A percentile compares a stretch with the other conserved stretches of the same genome.
phyloP scores from a whole-genome alignment of 2,888 invertebrate genomes.

The Spisula solida region DNA sequence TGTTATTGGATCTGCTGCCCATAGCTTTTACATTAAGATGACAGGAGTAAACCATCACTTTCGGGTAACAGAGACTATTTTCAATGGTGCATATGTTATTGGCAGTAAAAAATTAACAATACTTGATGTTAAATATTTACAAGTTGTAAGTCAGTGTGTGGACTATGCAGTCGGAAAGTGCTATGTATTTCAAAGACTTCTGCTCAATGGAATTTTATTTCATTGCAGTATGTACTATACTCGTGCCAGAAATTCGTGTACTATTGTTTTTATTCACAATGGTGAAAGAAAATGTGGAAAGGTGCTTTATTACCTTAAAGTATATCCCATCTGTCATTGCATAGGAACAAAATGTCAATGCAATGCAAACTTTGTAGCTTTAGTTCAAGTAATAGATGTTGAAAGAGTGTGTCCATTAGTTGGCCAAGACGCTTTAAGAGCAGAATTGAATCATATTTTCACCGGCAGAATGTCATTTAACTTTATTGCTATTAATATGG shows the following conservation, averaged over 20 bases:
- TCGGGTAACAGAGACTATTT: constrained; percentile 25
- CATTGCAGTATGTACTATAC: constrained; percentile 38
- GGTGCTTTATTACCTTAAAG: constrained; percentile 43
- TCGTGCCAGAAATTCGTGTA: constrained; percentile 43
- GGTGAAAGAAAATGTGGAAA: constrained; percentile 32
- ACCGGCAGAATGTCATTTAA: constrained; percentile 10
- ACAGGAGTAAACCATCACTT: constrained; percentile 39
- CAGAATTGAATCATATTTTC: constrained; percentile 30
- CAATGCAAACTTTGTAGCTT: background rate
- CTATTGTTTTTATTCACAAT: constrained; percentile 24
- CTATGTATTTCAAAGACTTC: constrained; percentile 44
- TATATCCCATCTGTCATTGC: constrained; percentile 47
- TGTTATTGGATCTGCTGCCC: constrained; percentile 2
- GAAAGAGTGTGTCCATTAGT: background rate
- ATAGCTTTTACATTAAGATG: constrained; percentile 42
- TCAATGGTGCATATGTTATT: constrained; percentile 34
- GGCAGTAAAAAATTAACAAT: constrained; percentile 1
- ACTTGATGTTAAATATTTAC: constrained; percentile 20
- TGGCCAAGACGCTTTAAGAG: constrained; percentile 17
- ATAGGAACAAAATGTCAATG: constrained; percentile 1
- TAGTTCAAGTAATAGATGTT: background rate
- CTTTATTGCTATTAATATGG: background rate
- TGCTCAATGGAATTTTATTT: constrained; percentile 32
- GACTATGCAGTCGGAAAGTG: constrained; percentile 34
- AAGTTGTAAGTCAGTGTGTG: constrained; percentile 14